Evolutionary conservation across 2,113 vertebrate species (phyloP), one percentile per base, ranked within the genome.

Genomic region (Corythaeola cristata): DNA sequence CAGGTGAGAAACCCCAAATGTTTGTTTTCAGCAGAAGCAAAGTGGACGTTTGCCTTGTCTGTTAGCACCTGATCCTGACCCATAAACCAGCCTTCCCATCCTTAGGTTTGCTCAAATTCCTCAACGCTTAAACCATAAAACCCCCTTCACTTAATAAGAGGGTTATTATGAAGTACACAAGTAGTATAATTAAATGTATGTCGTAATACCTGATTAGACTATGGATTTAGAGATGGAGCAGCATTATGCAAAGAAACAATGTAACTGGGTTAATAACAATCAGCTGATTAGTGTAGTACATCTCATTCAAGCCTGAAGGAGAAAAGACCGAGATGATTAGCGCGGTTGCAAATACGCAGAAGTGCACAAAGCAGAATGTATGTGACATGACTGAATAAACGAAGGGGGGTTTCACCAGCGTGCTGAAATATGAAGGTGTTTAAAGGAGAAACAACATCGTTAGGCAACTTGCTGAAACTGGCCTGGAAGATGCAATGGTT

Each of bases 181-280:
- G 85, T 55, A 74, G 67, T 52, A 39, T 6, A 89, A 91, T n/a
- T 85, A 90, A 86, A 64, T 45, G 41, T 35, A 62, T 78, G 86
- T 17, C 12, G 4, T 60, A 58, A 85, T 44, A 69, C 83, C 94
- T 73, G 94, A 93, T 93, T 68, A 95, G 93, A 59, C 76, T 60
- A 8, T 56, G 91, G 91, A 77, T 95, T 96, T 91, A 64, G 88
- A 89, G 88, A 83, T 77, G 87, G 73, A 91, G 78, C 83, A 47
- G 72, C 80, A 44, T 89, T 89, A 79, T 87, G 88, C 71, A 56
- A 55, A 87, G 86, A 74, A 13, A 66, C 92, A 88, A 59, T 74
- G 86, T 19, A 87, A 56, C 47, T 78, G 88, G 93, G 93, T 95
- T 96, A 94, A 89, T 88, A 71, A 93, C 94, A 90, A 96, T 88